Base-by-base conservation (phyloP, 2,888 invertebrate genomes). In the Thalpophila matura region DNA sequence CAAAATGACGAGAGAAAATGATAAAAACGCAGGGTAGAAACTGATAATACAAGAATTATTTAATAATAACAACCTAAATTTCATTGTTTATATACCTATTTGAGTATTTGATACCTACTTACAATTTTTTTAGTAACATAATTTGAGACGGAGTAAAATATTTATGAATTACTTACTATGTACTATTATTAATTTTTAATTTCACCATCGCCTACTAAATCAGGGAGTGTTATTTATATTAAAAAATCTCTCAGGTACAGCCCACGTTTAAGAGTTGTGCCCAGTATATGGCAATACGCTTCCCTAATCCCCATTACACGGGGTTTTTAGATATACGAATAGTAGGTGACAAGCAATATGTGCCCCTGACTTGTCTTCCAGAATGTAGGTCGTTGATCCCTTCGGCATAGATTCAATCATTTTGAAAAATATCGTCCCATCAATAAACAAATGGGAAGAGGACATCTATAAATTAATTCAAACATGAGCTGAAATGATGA, bases 1-100 rank as follows among this genome's bases (percentile, higher is more conserved):
- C 58, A 70, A 31, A 29, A 80, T 69, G 74, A 79, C 62, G 86
- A 88, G 89, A 92, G 91, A 92, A 87, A 81, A 73, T 71, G 68
- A 77, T 63, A 79, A 84, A 84, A 71, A 84, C 81, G 86, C 92
- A 92, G 92, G 92, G 92, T 93, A 92, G 87, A 83, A 84, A 83
- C 85, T 80, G 85, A 89, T 91, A 90, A 89, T 89, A 88, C 81
- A 40, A 59, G 57, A 67, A 57, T 59, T 65, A 62, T 61, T 70
- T 65, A 50, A 53, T 59, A 57, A 55, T 69, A 70, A 45, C 50
- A 60, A 59, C 62, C 40, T 53, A 69, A 51, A 68, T 53, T 58
- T 74, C 63, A 67, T 62, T 56, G 56, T n/a, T n/a, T n/a, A 62
- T 72, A 18, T 66, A 61, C 46, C 12, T 12, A 31, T 37, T 55